These are phyloP conservation scores for Arothron firmamentum DNA, from an alignment of 2,113 vertebrate genomes.

Conservation along the genomic window DNA sequence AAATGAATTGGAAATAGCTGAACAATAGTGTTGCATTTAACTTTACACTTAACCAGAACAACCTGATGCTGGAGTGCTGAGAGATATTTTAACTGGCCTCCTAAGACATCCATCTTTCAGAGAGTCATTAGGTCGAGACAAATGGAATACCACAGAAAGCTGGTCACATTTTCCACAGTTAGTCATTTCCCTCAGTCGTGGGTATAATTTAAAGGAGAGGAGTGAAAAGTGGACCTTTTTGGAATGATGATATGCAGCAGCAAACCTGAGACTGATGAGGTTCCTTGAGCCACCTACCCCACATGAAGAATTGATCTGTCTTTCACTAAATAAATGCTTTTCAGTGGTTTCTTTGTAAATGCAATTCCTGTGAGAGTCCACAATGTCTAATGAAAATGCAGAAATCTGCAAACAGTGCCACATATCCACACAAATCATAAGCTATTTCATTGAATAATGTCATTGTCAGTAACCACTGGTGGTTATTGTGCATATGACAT, in stretches of 20 bases:
- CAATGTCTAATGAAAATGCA: no score
- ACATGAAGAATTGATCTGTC: no score
- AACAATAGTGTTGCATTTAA: slow-evolving; percentile 55
- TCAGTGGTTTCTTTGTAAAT: no score
- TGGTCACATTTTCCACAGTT: slow-evolving; percentile 61
- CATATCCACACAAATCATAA: no score
- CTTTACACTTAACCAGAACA: slow-evolving; percentile 43
- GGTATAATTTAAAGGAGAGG: slow-evolving; percentile 31
- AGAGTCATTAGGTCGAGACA: slow-evolving; percentile 44
- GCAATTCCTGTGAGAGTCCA: no score
- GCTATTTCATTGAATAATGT: no score
- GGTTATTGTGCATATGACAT: no score
- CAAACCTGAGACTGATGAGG: slow-evolving; percentile 4
- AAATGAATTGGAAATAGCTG: slow-evolving; percentile 45
- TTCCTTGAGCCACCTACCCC: no score
- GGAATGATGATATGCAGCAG: slow-evolving; percentile 27
- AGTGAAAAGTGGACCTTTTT: slow-evolving; percentile 27
- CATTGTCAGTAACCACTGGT: no score
- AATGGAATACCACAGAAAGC: slow-evolving; percentile 42
- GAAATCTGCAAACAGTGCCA: no score
- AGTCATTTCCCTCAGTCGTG: slow-evolving; percentile 30
- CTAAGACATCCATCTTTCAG: slow-evolving; percentile 59
- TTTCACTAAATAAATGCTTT: no score
- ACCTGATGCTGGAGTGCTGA: slow-evolving; percentile 48
- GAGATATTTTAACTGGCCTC: slow-evolving; percentile 59